Percentiles rank a stretch among this genome's conserved stretches.
Evolutionary conservation across 2,113 vertebrate genomes (phyloP).

Genomic region (Macrotus californicus): DNA sequence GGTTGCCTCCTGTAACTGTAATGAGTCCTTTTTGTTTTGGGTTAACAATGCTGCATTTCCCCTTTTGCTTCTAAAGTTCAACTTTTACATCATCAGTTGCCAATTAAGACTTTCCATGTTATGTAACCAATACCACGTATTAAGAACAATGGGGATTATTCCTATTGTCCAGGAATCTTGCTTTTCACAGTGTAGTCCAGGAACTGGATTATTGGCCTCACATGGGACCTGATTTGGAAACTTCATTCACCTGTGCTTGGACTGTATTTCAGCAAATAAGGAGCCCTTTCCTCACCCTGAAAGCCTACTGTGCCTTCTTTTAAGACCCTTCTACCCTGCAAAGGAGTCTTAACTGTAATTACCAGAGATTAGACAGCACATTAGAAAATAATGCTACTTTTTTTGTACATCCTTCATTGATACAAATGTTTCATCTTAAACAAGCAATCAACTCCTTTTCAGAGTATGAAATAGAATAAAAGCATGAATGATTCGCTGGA

Average conservation of each 20-base stretch:
- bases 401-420: constrained; percentile 50
- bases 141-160: not conserved
- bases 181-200: not conserved
- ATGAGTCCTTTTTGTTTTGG: not conserved
- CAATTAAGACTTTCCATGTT: not conserved
- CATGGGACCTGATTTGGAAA: not conserved
- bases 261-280: constrained; percentile 42
- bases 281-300: not conserved
- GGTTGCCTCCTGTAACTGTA: not conserved
- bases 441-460: constrained; percentile 62
- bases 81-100: not conserved
- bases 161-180: not conserved
- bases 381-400: not conserved
- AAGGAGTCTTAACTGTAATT: constrained; percentile 3
- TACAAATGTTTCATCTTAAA: constrained; percentile 56
- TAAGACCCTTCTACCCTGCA: not conserved
- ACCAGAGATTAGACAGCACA: constrained; percentile 24
- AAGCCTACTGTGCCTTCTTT: constrained; percentile 59
- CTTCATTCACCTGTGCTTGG: constrained; percentile 16
- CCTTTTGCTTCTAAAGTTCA: not conserved
- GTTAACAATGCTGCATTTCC: not conserved
- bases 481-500: constrained; percentile 61
- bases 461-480: constrained; percentile 52
- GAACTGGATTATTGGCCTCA: not conserved
- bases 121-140: not conserved